These are phyloP conservation scores for Myiozetetes cayanensis DNA, from an alignment of 2,113 vertebrate genomes.

Conservation along the genomic window DNA sequence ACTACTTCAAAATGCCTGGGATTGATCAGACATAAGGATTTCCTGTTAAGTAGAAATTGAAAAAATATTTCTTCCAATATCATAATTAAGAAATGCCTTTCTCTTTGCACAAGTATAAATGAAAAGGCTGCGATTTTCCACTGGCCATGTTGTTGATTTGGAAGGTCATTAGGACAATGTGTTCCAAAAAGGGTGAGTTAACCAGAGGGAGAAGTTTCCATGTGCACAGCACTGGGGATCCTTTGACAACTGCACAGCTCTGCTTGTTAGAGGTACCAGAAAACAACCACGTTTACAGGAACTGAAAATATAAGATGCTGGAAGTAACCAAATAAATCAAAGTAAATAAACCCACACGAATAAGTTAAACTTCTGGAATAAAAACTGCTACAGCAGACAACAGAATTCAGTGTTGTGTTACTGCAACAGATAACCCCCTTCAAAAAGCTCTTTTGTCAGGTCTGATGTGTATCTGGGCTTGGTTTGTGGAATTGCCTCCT, in stretches of 20 bases:
- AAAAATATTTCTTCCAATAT: constrained; percentile 67
- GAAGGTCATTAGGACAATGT: background rate
- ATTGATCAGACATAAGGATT: constrained; percentile 72
- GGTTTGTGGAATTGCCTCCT: background rate
- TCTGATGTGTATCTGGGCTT: background rate
- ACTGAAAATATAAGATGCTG: background rate
- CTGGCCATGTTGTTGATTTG: no score
- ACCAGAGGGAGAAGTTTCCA: background rate
- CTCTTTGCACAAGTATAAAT: background rate
- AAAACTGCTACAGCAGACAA: background rate
- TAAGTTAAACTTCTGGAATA: background rate
- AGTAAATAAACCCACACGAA: background rate
- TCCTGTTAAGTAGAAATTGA: constrained; percentile 72
- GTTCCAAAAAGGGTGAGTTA: background rate
- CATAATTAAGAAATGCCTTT: constrained; percentile 43
- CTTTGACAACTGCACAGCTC: background rate
- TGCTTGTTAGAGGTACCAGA: background rate
- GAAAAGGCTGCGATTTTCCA: background rate
- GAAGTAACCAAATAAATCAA: background rate
- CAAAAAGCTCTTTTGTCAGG: background rate
- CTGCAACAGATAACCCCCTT: background rate
- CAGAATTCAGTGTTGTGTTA: background rate
- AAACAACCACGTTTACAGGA: background rate
- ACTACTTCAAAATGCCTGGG: constrained; percentile 47
- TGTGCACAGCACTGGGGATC: background rate